Base-by-base conservation (phyloP, 2,888 invertebrate genomes). In the Phyto melanocephala region DNA sequence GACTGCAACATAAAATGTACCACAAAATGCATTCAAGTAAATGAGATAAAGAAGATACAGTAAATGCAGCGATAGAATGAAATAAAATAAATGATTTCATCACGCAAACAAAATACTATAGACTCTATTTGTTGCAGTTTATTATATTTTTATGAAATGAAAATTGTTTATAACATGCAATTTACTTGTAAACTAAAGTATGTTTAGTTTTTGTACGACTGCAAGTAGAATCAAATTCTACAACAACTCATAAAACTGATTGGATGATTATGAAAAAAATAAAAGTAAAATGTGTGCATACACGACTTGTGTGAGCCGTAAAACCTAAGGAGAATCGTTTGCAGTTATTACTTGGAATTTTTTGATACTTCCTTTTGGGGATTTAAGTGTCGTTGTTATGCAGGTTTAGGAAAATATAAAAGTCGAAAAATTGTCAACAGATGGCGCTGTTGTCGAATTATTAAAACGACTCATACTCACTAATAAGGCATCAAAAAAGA, bases 41-140 rank as follows among this genome's bases (percentile, higher is more conserved):
- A 42, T 20, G 17, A 68, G 42, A 40, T 56, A 54, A 47, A 56
- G 47, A 54, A 63, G 54, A 54, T 54, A 63, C 28, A 37, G 47
- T 22, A 54, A 76, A 35, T 67, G 33, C 50, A 35, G 15, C 17
- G 24, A 56, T 52, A 40, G 10, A 54, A 56, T 47, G 22, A 35
- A 74, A 22, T 52, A 40, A 75, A 60, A 60, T 56, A 65, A 71
- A 58, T 60, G 52, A 60, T 82, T 70, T 70, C 35, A 65, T 52
- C 81, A 82, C 78, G 78, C 78, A 37, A 81, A 77, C 56, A 42
- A 60, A 72, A 72, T 62, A 63, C 28, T 67, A 42, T 7, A 15
- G 37, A 37, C 52, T 67, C 6, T 28, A 24, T 24, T 24, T 5
- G 13, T 1, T 22, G 5, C 33, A 56, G n/a, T 24, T 28, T 10